Evolutionary conservation across 1,140 invertebrate species (phyloP).

Genomic region (Dinoponera quadriceps): DNA sequence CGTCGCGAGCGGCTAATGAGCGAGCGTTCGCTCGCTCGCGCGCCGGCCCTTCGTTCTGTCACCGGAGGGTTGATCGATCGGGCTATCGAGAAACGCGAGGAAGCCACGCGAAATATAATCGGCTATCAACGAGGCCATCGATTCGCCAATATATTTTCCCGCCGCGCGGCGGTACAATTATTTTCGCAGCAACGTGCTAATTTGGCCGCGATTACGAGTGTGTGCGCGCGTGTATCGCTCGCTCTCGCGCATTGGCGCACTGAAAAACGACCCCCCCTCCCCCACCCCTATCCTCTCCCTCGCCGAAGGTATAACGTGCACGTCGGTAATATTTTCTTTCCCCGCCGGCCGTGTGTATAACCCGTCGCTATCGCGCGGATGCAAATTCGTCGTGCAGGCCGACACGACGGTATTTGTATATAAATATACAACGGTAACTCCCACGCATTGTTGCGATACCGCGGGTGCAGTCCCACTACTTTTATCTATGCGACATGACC

Average conservation of each 20-base stretch:
- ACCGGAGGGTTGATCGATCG: conserved; percentile 4
- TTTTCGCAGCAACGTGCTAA: conserved; percentile 45
- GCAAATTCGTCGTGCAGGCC: conserved; percentile 60
- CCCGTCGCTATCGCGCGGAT: conserved; percentile 57
- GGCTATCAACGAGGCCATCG: conserved; percentile 10
- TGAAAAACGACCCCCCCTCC: conserved; percentile 13
- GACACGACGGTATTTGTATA: conserved; percentile 41
- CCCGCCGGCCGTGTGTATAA: conserved; percentile 23
- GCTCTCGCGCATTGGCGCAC: conserved; percentile 1
- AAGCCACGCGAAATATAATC: conserved; percentile 43
- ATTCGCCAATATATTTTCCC: conserved; percentile 38
- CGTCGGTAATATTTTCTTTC: conserved; percentile 57
- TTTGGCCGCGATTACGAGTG: conserved; percentile 23
- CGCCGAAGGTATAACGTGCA: conserved; percentile 40
- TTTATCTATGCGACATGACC: conserved; percentile 6
- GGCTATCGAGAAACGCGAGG: conserved; percentile 30
- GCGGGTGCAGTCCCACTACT: background rate
- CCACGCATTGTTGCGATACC: conserved; percentile 13
- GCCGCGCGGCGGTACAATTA: conserved; percentile 19
- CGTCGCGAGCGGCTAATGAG: background rate
- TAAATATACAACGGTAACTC: conserved; percentile 23
- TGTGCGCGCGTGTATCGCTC: background rate
- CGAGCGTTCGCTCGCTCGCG: no score
- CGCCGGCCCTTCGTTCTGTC: background rate
- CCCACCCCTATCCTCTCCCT: no score